These are phyloP conservation scores for Nilaparvata lugens DNA, from an alignment of 1,140 invertebrate genomes.

Conservation along the genomic window DNA sequence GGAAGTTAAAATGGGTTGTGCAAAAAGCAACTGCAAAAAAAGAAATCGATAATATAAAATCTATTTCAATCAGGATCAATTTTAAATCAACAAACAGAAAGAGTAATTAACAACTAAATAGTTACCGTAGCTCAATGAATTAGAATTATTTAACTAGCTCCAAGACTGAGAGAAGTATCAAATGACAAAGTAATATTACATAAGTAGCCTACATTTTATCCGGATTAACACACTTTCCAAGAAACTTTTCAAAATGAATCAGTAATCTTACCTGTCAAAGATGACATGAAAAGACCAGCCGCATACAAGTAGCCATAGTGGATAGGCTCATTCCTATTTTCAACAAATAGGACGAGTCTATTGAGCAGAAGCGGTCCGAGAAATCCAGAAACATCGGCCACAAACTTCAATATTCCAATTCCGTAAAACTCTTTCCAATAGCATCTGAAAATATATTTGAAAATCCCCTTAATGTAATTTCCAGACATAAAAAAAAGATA, in stretches of 20 bases:
- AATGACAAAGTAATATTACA: too few relatives aligned
- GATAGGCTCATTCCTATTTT: conserved; percentile 55
- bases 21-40: conserved; percentile 54
- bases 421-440: conserved; percentile 84
- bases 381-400: conserved; percentile 76
- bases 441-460: conserved; percentile 33
- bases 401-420: conserved; percentile 78
- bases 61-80: too few relatives aligned
- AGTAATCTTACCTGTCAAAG: conserved; percentile 53
- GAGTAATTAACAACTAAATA: too few relatives aligned
- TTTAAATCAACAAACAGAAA: too few relatives aligned
- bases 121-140: too few relatives aligned
- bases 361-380: conserved; percentile 82
- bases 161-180: too few relatives aligned
- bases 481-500: too few relatives aligned
- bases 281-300: conserved; percentile 51
- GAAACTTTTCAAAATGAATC: not conserved
- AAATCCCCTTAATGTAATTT: too few relatives aligned
- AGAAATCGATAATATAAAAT: too few relatives aligned
- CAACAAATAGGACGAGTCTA: conserved; percentile 69
- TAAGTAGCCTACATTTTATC: too few relatives aligned
- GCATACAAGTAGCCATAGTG: conserved; percentile 74
- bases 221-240: not conserved
- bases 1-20: conserved; percentile 83
- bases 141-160: too few relatives aligned